A percentile compares a stretch with the other conserved stretches of the same genome.
Conservation (phyloP, 1,140 invertebrate species). For the Anthonomus grandis region DNA sequence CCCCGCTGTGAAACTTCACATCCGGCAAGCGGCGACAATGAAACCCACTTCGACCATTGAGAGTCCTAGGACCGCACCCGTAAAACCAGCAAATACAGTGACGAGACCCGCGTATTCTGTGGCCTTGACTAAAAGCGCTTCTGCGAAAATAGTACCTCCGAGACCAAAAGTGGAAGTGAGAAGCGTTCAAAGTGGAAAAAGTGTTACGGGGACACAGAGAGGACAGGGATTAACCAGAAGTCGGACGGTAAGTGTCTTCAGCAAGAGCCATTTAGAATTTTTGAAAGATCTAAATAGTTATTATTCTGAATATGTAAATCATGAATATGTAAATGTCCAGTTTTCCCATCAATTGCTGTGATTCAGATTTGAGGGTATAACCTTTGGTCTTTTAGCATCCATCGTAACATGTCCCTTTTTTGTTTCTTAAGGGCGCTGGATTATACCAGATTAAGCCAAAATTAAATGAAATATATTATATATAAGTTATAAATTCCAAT, state of each 20-base stretch:
- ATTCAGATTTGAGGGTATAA: too few species aligned
- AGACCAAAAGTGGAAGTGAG: slow-evolving; percentile 50
- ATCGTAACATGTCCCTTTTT: too few species aligned
- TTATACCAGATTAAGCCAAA: too few species aligned
- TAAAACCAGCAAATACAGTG: slow-evolving; percentile 28
- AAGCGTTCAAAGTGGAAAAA: not conserved
- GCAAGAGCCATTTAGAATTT: slow-evolving; percentile 38
- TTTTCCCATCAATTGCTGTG: too few species aligned
- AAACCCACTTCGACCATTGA: not conserved
- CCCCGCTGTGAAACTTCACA: slow-evolving; percentile 17
- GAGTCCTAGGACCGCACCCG: slow-evolving; percentile 23
- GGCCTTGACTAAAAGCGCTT: slow-evolving; percentile 47
- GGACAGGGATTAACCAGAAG: slow-evolving; percentile 48
- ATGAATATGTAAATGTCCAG: too few species aligned
- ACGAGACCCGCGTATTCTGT: slow-evolving; percentile 51
- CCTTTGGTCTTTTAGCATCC: too few species aligned
- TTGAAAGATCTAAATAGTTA: not conserved
- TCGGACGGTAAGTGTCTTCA: slow-evolving; percentile 50
- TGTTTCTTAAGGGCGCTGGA: too few species aligned
- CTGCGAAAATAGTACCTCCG: slow-evolving; percentile 42
- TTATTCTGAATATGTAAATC: too few species aligned
- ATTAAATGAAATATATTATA: too few species aligned
- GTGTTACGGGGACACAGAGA: not conserved
- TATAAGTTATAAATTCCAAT: too few species aligned
- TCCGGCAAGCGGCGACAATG: not conserved